Percentiles rank a stretch among this genome's conserved stretches.
These are phyloP conservation scores for Heliconius ismenius DNA, from an alignment of 2,888 invertebrate species.

Conservation along the genomic window DNA sequence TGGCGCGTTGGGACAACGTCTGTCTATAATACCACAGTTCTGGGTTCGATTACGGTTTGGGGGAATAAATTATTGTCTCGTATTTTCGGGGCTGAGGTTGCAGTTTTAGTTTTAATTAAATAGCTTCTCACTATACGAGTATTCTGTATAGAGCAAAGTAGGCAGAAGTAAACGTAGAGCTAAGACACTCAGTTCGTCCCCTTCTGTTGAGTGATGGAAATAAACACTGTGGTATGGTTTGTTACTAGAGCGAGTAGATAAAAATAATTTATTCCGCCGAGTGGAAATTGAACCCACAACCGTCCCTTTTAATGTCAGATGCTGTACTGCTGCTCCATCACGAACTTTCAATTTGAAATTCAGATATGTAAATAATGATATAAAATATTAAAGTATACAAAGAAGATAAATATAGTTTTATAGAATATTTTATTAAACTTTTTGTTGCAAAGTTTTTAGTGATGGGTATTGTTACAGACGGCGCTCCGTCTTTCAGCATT, in stretches of 20 bases:
- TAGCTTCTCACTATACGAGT: no score
- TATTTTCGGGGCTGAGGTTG: neutral
- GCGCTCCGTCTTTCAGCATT: neutral
- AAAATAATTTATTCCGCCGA: no score
- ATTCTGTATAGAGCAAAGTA: no score
- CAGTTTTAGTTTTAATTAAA: no score
- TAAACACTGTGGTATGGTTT: no score
- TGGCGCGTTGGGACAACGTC: neutral
- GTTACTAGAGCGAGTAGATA: no score
- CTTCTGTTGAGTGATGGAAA: no score
- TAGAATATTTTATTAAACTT: neutral
- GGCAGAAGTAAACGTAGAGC: no score
- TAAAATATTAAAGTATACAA: neutral
- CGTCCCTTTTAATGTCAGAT: neutral
- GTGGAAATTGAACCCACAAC: neutral
- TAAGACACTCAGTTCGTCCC: no score
- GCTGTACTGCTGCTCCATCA: neutral
- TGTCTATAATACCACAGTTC: neutral
- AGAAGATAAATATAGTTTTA: neutral
- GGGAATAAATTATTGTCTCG: neutral
- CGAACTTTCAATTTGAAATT: neutral
- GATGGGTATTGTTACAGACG: conserved; percentile 1
- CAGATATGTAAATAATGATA: neutral
- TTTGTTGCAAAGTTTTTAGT: conserved; percentile 1
- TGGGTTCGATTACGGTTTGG: neutral